Evolutionary conservation across 2,113 vertebrate genomes (phyloP).

Genomic region (Diadophis punctatus): DNA sequence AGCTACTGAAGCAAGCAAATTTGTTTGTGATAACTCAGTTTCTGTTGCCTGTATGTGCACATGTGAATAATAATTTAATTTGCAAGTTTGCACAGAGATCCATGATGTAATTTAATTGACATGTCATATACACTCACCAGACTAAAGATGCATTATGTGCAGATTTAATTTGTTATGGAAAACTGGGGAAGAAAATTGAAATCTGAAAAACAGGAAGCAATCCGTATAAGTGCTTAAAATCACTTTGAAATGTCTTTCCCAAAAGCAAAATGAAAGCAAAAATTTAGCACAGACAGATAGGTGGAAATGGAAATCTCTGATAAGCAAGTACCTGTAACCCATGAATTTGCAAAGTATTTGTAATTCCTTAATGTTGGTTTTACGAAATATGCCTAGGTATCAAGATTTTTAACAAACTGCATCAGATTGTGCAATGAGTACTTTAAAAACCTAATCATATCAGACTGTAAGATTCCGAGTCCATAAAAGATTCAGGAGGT

Average conservation of each 20-base stretch:
- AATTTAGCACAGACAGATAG: neutral
- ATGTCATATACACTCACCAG: neutral
- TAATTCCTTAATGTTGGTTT: neutral
- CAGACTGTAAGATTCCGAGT: neutral
- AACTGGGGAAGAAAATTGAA: neutral
- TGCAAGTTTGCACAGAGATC: neutral
- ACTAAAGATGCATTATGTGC: neutral
- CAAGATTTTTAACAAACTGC: neutral
- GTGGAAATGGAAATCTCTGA: neutral
- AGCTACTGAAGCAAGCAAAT: neutral
- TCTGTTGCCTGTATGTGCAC: neutral
- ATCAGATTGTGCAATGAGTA: neutral
- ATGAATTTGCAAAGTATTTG: neutral
- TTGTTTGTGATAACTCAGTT: neutral
- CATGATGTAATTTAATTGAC: neutral
- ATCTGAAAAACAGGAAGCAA: neutral
- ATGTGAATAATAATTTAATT: neutral
- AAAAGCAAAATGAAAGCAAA: neutral
- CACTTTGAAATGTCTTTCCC: neutral
- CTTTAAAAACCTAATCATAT: neutral
- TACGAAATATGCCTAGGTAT: neutral
- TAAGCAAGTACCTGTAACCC: neutral
- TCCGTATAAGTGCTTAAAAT: neutral
- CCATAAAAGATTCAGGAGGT: neutral
- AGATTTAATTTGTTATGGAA: neutral